These are phyloP conservation scores for Drosophila neonasuta DNA, from an alignment of 2,888 invertebrate genomes.

Conservation along the genomic window DNA sequence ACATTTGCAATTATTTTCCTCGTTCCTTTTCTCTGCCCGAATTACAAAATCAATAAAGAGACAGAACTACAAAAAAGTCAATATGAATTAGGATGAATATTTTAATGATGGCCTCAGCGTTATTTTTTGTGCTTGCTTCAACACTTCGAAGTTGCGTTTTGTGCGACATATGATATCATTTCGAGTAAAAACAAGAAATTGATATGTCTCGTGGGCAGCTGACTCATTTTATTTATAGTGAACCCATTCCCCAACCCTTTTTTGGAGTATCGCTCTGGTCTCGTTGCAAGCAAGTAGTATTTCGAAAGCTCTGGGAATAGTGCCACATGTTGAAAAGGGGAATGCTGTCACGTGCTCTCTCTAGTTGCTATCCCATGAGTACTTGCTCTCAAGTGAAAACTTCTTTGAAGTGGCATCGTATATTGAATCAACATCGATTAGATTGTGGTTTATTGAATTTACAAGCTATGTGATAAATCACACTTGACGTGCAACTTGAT, in stretches of 20 bases:
- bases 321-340: constrained; percentile 48
- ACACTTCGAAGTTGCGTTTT: not conserved
- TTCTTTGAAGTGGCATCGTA: constrained; percentile 9
- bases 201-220: constrained; percentile 18
- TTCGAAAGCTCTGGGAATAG: constrained; percentile 32
- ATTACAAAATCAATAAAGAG: constrained; percentile 16
- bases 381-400: constrained; percentile 1
- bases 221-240: constrained; percentile 32
- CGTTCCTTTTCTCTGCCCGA: not conserved
- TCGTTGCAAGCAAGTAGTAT: not conserved
- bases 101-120: not conserved
- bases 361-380: not conserved
- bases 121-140: not conserved
- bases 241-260: not conserved
- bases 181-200: constrained; percentile 12
- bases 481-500: constrained; percentile 9
- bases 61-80: not conserved
- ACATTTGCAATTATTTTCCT: constrained; percentile 13
- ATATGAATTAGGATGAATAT: constrained; percentile 1
- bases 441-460: constrained; percentile 37
- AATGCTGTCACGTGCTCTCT: constrained; percentile 19
- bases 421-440: constrained; percentile 20
- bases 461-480: constrained; percentile 19
- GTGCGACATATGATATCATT: constrained; percentile 26
- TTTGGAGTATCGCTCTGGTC: not conserved